Evolutionary conservation across 2,797 vertebrate genomes (phyloP), one percentile per base, ranked within the genome.

Genomic region (Takifugu ocellatus): DNA sequence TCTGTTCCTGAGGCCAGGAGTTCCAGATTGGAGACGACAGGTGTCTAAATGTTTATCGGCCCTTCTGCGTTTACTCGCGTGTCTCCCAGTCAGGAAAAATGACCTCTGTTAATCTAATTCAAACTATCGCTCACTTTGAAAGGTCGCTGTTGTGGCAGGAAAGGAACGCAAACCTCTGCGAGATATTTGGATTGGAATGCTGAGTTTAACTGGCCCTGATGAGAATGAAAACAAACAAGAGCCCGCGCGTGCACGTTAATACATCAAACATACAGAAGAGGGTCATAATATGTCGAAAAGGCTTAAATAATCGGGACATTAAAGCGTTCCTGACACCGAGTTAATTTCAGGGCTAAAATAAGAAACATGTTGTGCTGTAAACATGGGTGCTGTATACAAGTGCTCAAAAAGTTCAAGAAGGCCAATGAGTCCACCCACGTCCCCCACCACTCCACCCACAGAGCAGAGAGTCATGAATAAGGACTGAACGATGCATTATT

Each of bases 41-140:
- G 89, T 89, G 88, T 91, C 89, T 88, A 90, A 91, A 91, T 91
- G 89, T 90, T 91, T 90, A 92, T 86, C 84, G 88, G 80, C 78
- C 66, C 11, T 5, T 68, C 70, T 67, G 84, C 83, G 75, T 85
- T 86, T 84, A 85, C 86, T 90, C 82, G 84, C 67, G 82, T 72
- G 78, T 83, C 83, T 85, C 72, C 47, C 70, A 73, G 81, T 85
- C 80, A 56, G 65, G 80, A 90, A 85, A 88, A 88, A 84, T 87
- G 79, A 88, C 83, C 87, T 64, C 26, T 72, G 70, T 81, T 89
- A 88, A 88, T 88, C 77, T 84, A 88, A 88, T 83, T 85, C 84
- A 85, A 89, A 87, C 83, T 87, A 90, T 88, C 86, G 85, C 82
- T 82, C 81, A 74, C 76, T 84, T 79, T 86, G 73, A 83, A 86